Evolutionary conservation across 2,113 vertebrate genomes (phyloP).

Genomic region (Petrocephalus microphthalmus): DNA sequence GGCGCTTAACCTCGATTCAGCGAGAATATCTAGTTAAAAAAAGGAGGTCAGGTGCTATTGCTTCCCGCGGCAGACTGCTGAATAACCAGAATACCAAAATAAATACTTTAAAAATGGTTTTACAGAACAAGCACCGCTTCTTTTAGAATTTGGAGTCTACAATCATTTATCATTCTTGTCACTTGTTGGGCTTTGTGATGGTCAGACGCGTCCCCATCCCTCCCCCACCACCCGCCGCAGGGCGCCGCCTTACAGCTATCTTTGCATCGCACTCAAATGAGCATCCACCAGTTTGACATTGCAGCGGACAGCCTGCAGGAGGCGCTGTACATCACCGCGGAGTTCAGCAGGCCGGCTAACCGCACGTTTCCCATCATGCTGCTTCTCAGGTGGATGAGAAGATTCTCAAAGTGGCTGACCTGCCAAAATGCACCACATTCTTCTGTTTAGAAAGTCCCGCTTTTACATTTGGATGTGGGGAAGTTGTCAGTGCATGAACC

Average conservation of each 20-base stretch:
- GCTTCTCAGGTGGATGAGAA: constrained; percentile 60
- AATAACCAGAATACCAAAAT: background rate
- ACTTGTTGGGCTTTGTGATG: background rate
- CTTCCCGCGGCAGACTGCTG: background rate
- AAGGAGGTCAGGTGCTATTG: background rate
- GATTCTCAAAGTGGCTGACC: background rate
- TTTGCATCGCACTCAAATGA: constrained; percentile 48
- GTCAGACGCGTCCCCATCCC: background rate
- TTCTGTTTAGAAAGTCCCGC: too few species aligned
- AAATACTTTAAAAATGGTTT: background rate
- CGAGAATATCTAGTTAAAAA: background rate
- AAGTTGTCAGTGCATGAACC: background rate
- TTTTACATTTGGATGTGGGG: background rate
- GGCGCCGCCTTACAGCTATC: constrained; percentile 19
- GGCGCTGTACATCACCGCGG: constrained; percentile 56
- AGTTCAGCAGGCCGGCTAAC: constrained; percentile 39
- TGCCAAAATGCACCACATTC: background rate
- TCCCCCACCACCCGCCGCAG: constrained; percentile 3
- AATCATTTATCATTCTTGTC: background rate
- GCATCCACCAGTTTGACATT: constrained; percentile 62
- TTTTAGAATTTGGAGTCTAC: background rate
- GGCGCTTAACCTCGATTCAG: background rate
- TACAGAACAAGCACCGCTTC: background rate
- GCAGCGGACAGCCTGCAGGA: constrained; percentile 48
- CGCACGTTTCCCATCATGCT: constrained; percentile 64